A percentile compares a stretch with the other conserved stretches of the same genome.
These are phyloP conservation scores for Neosalanx taihuensis DNA, from an alignment of 2,797 vertebrate species.

Conservation along the genomic window DNA sequence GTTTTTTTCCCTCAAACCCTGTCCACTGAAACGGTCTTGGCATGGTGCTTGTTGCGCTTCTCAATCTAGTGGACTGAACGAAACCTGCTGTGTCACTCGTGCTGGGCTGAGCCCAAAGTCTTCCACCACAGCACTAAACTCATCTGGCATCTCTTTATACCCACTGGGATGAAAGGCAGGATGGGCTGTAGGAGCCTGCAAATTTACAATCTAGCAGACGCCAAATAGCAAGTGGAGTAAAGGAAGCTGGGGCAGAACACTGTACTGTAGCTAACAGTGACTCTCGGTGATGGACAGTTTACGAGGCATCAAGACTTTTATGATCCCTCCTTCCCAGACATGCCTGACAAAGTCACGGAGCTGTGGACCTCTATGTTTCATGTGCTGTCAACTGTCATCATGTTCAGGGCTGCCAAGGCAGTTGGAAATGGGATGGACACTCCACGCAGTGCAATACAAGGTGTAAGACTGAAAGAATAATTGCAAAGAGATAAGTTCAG, in stretches of 20 bases:
- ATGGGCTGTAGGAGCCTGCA: background rate
- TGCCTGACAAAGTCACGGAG: background rate
- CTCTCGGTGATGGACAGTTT: too few species aligned
- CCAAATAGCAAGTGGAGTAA: constrained; percentile 11
- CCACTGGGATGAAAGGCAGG: constrained; percentile 13
- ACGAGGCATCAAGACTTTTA: background rate
- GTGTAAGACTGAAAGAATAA: too few species aligned
- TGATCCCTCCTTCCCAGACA: background rate
- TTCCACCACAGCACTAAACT: constrained; percentile 26
- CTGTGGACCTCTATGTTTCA: background rate
- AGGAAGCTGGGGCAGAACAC: constrained; percentile 4
- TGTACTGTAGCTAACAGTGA: background rate
- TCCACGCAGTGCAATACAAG: too few species aligned
- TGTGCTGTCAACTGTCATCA: background rate
- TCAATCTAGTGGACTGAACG: constrained; percentile 13
- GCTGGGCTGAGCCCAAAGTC: constrained; percentile 16
- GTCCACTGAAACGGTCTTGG: background rate
- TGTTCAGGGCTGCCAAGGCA: background rate
- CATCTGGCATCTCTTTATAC: constrained; percentile 22
- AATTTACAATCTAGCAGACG: constrained; percentile 16
- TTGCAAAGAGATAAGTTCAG: too few species aligned
- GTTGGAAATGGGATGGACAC: too few species aligned
- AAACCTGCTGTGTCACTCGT: background rate
- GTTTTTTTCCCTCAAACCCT: too few species aligned
- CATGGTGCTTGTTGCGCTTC: background rate